phyloP scores from a whole-genome alignment of 2,113 vertebrate species.

The Charina bottae region DNA sequence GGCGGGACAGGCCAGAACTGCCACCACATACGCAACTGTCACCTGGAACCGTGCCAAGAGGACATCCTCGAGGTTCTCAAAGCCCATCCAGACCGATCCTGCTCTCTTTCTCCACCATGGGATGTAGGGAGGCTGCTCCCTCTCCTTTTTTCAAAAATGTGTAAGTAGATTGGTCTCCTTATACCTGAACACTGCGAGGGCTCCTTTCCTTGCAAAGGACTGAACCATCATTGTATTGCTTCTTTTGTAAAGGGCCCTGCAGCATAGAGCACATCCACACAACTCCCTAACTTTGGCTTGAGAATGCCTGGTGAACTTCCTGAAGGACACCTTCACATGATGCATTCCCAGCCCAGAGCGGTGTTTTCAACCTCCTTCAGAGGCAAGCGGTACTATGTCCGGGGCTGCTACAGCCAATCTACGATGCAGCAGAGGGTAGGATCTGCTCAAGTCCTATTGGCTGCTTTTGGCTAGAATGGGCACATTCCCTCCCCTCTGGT shows the following conservation, averaged over 20 bases:
- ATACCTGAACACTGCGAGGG: neutral
- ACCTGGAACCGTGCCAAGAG: conserved; percentile 27
- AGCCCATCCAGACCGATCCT: conserved; percentile 9
- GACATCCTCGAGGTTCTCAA: conserved; percentile 37
- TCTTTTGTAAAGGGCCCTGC: neutral
- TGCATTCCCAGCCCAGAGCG: neutral
- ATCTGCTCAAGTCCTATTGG: neutral
- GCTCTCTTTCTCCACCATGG: neutral
- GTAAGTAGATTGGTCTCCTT: neutral
- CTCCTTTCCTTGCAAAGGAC: neutral
- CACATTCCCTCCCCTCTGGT: no score
- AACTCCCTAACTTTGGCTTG: neutral
- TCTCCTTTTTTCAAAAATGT: neutral
- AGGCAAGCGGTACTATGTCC: neutral
- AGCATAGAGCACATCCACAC: neutral
- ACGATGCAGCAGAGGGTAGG: neutral
- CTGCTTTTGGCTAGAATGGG: neutral
- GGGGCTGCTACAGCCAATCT: neutral
- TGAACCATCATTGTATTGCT: neutral
- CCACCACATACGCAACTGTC: conserved; percentile 5
- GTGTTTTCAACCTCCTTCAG: neutral
- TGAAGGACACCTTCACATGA: neutral
- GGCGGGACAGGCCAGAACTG: neutral
- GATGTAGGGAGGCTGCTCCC: neutral
- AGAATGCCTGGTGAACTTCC: neutral